A percentile compares a stretch with the other conserved stretches of the same genome.
Conservation (phyloP, 2,888 invertebrate species). For the Clostera curtula region DNA sequence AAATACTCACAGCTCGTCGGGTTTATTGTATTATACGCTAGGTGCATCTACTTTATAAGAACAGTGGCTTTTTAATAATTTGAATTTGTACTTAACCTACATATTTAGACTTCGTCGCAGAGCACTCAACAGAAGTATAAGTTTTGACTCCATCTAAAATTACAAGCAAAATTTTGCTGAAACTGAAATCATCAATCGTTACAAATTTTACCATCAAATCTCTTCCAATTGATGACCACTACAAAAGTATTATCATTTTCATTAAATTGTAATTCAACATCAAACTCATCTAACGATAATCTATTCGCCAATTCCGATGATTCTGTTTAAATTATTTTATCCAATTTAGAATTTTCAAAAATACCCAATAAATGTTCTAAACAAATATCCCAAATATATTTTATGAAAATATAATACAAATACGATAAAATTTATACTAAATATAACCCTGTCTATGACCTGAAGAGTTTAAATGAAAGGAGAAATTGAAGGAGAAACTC, state of each 20-base stretch:
- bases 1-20: constrained; percentile 75
- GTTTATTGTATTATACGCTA: constrained; percentile 72
- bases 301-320: constrained; percentile 50
- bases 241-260: constrained; percentile 22
- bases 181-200: constrained; percentile 12
- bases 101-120: constrained; percentile 49
- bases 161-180: constrained; percentile 25
- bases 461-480: constrained; percentile 67
- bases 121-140: constrained; percentile 42
- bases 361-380: constrained; percentile 72
- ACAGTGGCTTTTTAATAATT: constrained; percentile 72
- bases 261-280: constrained; percentile 14
- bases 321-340: constrained; percentile 50
- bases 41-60: constrained; percentile 74
- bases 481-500: constrained; percentile 57
- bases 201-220: constrained; percentile 19
- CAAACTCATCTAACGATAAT: constrained; percentile 25
- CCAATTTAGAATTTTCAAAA: constrained; percentile 71
- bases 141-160: constrained; percentile 33
- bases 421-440: constrained; percentile 75
- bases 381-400: constrained; percentile 73
- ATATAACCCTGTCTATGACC: constrained; percentile 76
- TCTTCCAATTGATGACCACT: constrained; percentile 17
- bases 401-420: constrained; percentile 75
- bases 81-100: constrained; percentile 74